These are phyloP conservation scores for Lineus longissimus DNA, from an alignment of 1,140 invertebrate genomes.

Conservation along the genomic window DNA sequence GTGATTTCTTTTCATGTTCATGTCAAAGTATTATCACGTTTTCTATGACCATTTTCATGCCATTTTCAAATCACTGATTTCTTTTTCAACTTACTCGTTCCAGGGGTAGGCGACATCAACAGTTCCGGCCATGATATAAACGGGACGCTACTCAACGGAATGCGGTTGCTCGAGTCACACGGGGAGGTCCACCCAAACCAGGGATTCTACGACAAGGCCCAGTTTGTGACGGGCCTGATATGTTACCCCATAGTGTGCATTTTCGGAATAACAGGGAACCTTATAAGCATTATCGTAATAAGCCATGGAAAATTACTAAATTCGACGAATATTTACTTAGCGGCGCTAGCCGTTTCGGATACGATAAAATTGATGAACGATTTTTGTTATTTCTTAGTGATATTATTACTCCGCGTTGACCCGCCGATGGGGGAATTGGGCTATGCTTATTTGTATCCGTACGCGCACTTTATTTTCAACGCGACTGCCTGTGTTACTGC, in stretches of 20 bases:
- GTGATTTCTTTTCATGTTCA: too few species aligned
- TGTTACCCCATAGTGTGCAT: constrained; percentile 67
- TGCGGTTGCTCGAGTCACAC: not conserved
- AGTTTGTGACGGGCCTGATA: constrained; percentile 51
- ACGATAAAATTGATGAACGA: constrained; percentile 68
- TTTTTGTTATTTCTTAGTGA: constrained; percentile 65
- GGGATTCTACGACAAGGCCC: constrained; percentile 37
- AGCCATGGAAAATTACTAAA: constrained; percentile 67
- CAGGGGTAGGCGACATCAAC: too few species aligned
- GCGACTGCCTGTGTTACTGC: constrained; percentile 60
- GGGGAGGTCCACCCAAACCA: constrained; percentile 13
- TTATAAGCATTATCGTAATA: constrained; percentile 69
- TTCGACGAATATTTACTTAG: constrained; percentile 72
- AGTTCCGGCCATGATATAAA: too few species aligned
- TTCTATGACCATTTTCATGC: too few species aligned
- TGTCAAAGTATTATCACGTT: too few species aligned
- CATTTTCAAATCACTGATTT: too few species aligned
- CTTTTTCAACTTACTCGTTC: too few species aligned
- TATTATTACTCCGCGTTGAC: constrained; percentile 51
- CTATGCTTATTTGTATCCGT: constrained; percentile 43
- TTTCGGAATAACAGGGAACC: constrained; percentile 69
- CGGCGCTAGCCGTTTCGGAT: constrained; percentile 70
- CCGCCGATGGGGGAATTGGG: constrained; percentile 27
- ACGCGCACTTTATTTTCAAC: constrained; percentile 49
- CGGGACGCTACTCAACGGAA: not conserved